Percentiles rank a stretch among this genome's conserved stretches.
Conservation (phyloP, 2,888 invertebrate genomes). For the Hydrotaea cyrtoneurina region DNA sequence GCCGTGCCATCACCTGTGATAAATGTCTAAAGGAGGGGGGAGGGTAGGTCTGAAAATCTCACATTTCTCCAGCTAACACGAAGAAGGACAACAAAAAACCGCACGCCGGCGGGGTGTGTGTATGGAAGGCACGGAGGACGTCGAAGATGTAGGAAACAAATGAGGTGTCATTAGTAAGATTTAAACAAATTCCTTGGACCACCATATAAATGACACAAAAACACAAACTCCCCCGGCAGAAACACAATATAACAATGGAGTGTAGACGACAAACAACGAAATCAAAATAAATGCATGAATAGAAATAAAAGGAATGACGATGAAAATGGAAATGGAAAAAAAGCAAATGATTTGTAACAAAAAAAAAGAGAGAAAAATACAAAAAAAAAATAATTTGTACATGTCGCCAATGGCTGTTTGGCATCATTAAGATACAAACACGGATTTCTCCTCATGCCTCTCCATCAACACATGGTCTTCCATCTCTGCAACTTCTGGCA, state of each 20-base stretch:
- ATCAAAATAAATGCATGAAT: conserved; percentile 44
- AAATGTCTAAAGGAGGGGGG: conserved; percentile 37
- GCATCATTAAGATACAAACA: conserved; percentile 62
- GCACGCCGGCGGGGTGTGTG: not conserved
- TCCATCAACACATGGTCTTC: not conserved
- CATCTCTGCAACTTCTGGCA: conserved; percentile 1
- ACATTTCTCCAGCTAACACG: not conserved
- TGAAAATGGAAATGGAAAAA: conserved; percentile 33
- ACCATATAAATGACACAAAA: conserved; percentile 52
- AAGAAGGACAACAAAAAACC: not conserved
- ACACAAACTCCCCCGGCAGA: conserved; percentile 12
- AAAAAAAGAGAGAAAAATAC: conserved; percentile 10
- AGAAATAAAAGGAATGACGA: conserved; percentile 36
- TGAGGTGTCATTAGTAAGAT: conserved; percentile 59
- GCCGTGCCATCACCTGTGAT: conserved; percentile 39
- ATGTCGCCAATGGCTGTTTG: conserved; percentile 66
- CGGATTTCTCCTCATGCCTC: conserved; percentile 33
- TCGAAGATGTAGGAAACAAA: conserved; percentile 42
- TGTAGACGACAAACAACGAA: conserved; percentile 17
- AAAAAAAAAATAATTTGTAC: conserved; percentile 57
- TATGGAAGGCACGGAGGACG: conserved; percentile 3
- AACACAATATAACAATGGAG: conserved; percentile 21
- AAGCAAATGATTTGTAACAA: conserved; percentile 60
- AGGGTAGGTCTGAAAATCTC: not conserved
- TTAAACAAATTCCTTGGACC: conserved; percentile 54